Evolutionary conservation across 2,113 vertebrate genomes (phyloP), one percentile per base, ranked within the genome.

Genomic region (Herpetotheres cachinnans): DNA sequence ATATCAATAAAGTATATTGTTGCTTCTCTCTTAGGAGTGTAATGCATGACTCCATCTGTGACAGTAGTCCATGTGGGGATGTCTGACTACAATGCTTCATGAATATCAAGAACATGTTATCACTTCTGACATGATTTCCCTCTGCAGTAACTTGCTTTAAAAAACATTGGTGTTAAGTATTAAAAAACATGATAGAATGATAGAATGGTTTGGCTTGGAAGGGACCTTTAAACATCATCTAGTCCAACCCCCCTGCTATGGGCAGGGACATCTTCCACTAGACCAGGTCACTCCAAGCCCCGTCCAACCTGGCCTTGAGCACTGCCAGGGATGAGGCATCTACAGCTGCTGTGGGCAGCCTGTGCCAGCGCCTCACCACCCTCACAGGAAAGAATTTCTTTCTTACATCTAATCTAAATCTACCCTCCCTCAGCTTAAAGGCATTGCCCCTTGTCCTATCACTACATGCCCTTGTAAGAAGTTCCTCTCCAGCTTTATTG

Each of bases 21-120:
- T 85, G 14, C 6, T 71, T 65, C 50, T 44, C 49, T 27, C 42
- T 38, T 38, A n/a, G 1, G 18, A 22, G 6, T 40, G 19, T 83
- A 61, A 5, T 62, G 9, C 7, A 40, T 30, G 46, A 54, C 6
- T 54, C 13, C 16, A 26, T 62, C 38, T 40, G 7, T 50, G 49
- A 36, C 26, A 42, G 6, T 8, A 47, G 34, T 61, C 38, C 21
- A 16, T 0, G 0, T 34, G 6, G 16, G 21, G 4, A 3, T 44
- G 7, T 62, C 29, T 76, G 56, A 34, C n/a, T 32, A 40, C 7
- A 22, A 46, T 11, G 2, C 6, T 58, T 34, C 56, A 26, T 6
- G 29, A 76, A 46, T 5, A 77, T 6, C 6, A 62, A 74, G n/a
- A 58, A 62, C 73, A 44, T 24, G 8, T 20, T 36, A 1, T 52